Evolutionary conservation across 2,113 vertebrate species (phyloP).

Genomic region (Phalacrocorax carbo): DNA sequence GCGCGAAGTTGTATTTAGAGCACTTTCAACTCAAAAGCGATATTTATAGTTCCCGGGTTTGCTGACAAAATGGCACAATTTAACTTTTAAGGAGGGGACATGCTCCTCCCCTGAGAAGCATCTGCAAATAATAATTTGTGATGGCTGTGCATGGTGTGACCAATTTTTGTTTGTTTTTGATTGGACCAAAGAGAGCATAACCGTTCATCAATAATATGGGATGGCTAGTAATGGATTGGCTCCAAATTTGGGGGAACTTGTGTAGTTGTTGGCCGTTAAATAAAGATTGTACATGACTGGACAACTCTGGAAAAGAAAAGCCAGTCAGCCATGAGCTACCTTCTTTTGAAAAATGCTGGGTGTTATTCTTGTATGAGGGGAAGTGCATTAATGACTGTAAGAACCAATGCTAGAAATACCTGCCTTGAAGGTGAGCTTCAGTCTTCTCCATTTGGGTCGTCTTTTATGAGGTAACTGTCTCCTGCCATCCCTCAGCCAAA

Average conservation of each 20-base stretch:
- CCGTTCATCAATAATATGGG: not conserved
- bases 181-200: not conserved
- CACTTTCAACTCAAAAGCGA: not conserved
- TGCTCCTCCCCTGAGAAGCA: not conserved
- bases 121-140: not conserved
- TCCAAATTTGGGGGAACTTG: not conserved
- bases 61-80: not conserved
- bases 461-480: not conserved
- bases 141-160: fast-evolving
- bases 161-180: fast-evolving
- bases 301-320: not conserved
- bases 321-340: not conserved
- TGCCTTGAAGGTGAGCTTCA: not conserved
- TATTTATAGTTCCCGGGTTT: not conserved
- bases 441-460: not conserved
- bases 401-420: not conserved
- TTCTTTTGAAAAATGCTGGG: not conserved
- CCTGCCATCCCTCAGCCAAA: not conserved
- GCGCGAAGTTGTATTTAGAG: not conserved
- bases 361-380: not conserved
- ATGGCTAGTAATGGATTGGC: not conserved
- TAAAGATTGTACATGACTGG: not conserved
- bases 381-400: not conserved
- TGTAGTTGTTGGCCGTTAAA: not conserved
- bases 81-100: not conserved